phyloP scores from a whole-genome alignment of 2,113 vertebrate genomes.

The Triplophysa rosa region DNA sequence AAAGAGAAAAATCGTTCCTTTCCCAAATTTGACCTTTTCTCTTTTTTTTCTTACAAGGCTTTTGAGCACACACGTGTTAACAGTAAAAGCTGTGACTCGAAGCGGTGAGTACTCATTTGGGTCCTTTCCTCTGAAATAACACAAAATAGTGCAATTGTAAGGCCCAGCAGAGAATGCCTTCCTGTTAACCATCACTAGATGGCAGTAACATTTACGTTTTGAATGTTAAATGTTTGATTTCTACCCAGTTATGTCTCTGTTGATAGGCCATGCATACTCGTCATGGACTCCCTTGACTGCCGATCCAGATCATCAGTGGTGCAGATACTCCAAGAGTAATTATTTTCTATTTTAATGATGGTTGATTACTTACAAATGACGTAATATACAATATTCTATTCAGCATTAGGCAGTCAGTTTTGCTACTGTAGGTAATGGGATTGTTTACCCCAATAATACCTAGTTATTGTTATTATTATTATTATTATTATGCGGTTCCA shows the following conservation, averaged over 20 bases:
- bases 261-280: constrained; percentile 84
- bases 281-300: constrained; percentile 86
- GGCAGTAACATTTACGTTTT: neutral
- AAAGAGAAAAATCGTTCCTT: neutral
- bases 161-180: neutral
- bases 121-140: neutral
- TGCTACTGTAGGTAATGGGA: neutral
- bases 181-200: neutral
- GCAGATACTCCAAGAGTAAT: constrained; percentile 85
- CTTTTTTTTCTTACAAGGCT: neutral
- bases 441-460: too few species aligned
- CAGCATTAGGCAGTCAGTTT: neutral
- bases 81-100: neutral
- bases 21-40: constrained; percentile 1
- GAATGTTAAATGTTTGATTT: neutral
- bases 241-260: neutral
- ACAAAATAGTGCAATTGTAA: neutral
- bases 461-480: too few species aligned
- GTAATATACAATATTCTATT: neutral
- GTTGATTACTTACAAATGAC: neutral
- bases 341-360: neutral
- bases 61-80: neutral
- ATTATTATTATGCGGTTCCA: too few species aligned
- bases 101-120: constrained; percentile 10
- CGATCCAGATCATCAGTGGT: constrained; percentile 81